phyloP scores from a whole-genome alignment of 2,113 vertebrate species.

The Odontesthes bonariensis region DNA sequence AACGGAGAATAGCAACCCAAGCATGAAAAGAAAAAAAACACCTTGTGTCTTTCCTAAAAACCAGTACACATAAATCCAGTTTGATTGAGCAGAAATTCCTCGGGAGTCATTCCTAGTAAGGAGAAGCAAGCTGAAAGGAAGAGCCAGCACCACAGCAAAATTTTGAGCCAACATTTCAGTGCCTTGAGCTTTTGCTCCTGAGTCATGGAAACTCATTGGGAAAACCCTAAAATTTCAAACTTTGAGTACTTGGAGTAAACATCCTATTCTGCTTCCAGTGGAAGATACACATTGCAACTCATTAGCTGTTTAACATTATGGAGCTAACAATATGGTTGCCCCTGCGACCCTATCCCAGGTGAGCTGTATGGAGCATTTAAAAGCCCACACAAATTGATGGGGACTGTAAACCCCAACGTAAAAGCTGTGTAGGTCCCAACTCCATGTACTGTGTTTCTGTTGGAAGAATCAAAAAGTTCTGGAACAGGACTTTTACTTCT shows the following conservation, averaged over 20 bases:
- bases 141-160: neutral
- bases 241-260: too few relatives aligned
- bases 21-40: conserved; percentile 15
- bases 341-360: too few relatives aligned
- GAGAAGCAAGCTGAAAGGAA: neutral
- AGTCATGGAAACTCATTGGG: neutral
- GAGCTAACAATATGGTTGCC: too few relatives aligned
- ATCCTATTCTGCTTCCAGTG: neutral
- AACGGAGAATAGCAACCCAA: conserved; percentile 18
- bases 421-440: too few relatives aligned
- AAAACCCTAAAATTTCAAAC: too few relatives aligned
- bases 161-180: neutral
- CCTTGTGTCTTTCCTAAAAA: neutral
- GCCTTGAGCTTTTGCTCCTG: neutral
- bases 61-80: neutral
- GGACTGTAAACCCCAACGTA: too few relatives aligned
- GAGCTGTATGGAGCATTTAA: too few relatives aligned
- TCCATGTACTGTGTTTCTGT: neutral
- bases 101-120: neutral
- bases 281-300: neutral
- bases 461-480: neutral
- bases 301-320: neutral
- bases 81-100: neutral
- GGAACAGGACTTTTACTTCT: neutral
- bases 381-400: too few relatives aligned